Conservation (phyloP, 2,888 invertebrate genomes). For the Tenthredo amoena region DNA sequence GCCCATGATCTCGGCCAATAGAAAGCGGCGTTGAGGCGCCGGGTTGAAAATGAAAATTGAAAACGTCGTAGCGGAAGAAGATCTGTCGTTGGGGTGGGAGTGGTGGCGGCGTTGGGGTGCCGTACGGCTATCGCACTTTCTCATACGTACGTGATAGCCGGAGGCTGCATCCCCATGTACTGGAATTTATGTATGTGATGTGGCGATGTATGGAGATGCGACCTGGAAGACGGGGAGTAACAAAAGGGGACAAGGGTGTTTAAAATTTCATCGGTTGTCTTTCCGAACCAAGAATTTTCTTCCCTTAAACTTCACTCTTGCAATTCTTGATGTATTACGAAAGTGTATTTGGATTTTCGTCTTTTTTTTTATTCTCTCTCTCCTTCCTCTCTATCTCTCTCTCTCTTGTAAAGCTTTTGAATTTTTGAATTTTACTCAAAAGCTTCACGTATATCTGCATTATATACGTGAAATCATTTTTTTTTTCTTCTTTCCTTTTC, state of each 20-base stretch:
- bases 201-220: background rate
- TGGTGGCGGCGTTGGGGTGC: background rate
- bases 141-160: conserved; percentile 22
- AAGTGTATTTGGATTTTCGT: background rate
- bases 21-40: conserved; percentile 28
- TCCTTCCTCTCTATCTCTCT: background rate
- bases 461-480: background rate
- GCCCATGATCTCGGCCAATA: conserved; percentile 37
- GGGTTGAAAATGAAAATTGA: conserved; percentile 46
- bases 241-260: conserved; percentile 5
- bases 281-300: background rate
- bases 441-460: background rate
- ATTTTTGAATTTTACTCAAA: background rate
- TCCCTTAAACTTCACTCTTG: background rate
- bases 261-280: background rate
- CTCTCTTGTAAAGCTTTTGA: background rate
- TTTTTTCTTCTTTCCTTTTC: background rate
- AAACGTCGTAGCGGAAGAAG: conserved; percentile 31
- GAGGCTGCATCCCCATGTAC: conserved; percentile 22
- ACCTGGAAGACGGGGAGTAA: background rate
- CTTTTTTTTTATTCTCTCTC: background rate
- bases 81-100: background rate
- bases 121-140: background rate
- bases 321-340: background rate
- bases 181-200: conserved; percentile 24